Evolutionary conservation across 2,797 vertebrate genomes (phyloP), one percentile per base, ranked within the genome.

Genomic region (Scyliorhinus canicula): DNA sequence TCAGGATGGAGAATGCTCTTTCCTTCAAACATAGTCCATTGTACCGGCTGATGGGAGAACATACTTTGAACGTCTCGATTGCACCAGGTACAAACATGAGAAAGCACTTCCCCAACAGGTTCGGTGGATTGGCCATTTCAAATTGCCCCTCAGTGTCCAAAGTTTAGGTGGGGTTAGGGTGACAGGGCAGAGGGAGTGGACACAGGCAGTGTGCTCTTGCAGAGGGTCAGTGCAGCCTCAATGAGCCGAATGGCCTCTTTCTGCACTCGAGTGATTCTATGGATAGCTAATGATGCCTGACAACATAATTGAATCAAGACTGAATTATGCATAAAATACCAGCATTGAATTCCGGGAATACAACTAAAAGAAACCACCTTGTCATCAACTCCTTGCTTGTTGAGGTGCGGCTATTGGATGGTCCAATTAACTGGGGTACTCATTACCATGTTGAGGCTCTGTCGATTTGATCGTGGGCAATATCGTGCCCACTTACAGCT

Each of bases 11-110:
- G 94, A 98, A 97, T 40, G 97, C 96, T 96, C 96, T 96, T 50
- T 96, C 96, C 95, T 95, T 96, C 44, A 97, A 31, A 60, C 96
- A 97, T 24, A 95, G 96, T 0, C 88, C 95, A 84, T 95, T 98
- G 69, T 97, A 98, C 96, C 96, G 93, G 93, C 28, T 98, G 9
- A 93, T 96, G 79, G 98, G 98, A 96, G 96, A 96, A 57, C 97
- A 98, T 1, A 95, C 96, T 74, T 14, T 96, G 86, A 95, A 95
- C 95, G 0, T 98, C 88, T 67, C 95, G 74, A 0, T 97, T 21
- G 96, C 63, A 96, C 96, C 97, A 97, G 97, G 98, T 98, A 97
- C 95, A 57, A 82, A 67, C 79, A 26, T 26, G 21, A 91, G 57
- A 50, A 52, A 74, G 7, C 40, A 50, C 50, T 69, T 69, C 4